Evolutionary conservation across 2,888 invertebrate genomes (phyloP).

Genomic region (Adineta ricciae): DNA sequence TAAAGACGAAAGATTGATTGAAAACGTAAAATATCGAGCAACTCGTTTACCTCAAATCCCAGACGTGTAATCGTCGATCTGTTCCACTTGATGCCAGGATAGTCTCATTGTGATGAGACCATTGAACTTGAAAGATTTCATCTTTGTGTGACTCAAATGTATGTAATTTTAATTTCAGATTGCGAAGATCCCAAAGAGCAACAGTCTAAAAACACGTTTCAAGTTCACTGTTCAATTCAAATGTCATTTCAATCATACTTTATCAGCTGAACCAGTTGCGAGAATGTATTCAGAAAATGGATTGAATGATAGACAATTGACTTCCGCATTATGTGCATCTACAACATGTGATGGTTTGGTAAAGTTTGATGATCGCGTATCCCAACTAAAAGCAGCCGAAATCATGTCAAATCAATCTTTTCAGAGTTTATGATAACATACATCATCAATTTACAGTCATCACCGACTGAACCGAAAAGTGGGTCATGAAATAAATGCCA

Average conservation of each 20-base stretch:
- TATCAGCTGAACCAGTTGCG: constrained; percentile 96
- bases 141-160: constrained; percentile 99
- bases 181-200: constrained; percentile 93
- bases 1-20: not conserved
- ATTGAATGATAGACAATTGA: constrained; percentile 97
- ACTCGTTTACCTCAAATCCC: constrained; percentile 64
- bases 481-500: constrained; percentile 97
- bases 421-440: not conserved
- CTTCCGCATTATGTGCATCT: constrained; percentile 96
- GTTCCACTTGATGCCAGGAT: constrained; percentile 96
- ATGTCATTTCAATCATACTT: constrained; percentile 45
- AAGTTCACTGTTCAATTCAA: not conserved
- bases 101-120: constrained; percentile 99
- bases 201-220: constrained; percentile 55
- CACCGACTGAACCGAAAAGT: constrained; percentile 94
- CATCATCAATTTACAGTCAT: constrained; percentile 91
- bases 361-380: constrained; percentile 87
- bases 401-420: not conserved
- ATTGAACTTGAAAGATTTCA: constrained; percentile 99
- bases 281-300: constrained; percentile 96
- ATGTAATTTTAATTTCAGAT: constrained; percentile 89
- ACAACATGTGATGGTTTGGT: constrained; percentile 95
- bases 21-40: not conserved
- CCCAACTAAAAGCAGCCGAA: constrained; percentile 59
- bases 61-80: constrained; percentile 87